Percentiles rank a stretch among this genome's conserved stretches.
Conservation (phyloP, 1,140 invertebrate genomes). For the Polypedilum vanderplanki region DNA sequence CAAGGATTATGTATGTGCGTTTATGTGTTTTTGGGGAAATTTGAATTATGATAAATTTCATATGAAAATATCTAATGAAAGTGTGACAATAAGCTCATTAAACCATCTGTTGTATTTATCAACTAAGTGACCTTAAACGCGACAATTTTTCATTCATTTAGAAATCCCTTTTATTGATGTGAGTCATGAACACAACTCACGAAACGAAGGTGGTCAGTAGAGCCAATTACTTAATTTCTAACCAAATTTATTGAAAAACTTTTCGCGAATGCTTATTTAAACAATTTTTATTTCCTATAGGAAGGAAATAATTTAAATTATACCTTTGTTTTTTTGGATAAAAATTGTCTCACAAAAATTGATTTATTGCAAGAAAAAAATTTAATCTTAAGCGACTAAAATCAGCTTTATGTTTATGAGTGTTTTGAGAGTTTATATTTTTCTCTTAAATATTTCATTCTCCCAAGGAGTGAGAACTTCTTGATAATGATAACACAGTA, state of each 20-base stretch:
- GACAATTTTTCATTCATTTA: neutral
- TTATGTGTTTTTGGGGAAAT: too few relatives aligned
- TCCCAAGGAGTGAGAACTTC: neutral
- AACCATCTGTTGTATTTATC: neutral
- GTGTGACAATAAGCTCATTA: neutral
- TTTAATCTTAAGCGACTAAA: neutral
- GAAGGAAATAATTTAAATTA: neutral
- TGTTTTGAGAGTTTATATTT: neutral
- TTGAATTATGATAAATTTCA: neutral
- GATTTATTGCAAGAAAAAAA: neutral
- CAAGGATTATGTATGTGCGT: too few relatives aligned
- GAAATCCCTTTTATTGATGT: neutral
- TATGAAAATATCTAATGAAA: neutral
- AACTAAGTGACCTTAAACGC: too few relatives aligned
- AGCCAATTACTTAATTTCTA: neutral
- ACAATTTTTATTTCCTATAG: neutral
- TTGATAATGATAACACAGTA: too few relatives aligned
- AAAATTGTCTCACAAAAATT: neutral
- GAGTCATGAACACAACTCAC: neutral
- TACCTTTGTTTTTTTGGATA: neutral
- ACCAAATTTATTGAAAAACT: neutral
- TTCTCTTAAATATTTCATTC: neutral
- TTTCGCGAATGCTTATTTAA: neutral
- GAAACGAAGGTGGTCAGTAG: neutral
- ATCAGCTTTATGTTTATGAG: neutral